Conservation (phyloP, 2,797 vertebrate genomes). For the Nyctibius grandis region DNA sequence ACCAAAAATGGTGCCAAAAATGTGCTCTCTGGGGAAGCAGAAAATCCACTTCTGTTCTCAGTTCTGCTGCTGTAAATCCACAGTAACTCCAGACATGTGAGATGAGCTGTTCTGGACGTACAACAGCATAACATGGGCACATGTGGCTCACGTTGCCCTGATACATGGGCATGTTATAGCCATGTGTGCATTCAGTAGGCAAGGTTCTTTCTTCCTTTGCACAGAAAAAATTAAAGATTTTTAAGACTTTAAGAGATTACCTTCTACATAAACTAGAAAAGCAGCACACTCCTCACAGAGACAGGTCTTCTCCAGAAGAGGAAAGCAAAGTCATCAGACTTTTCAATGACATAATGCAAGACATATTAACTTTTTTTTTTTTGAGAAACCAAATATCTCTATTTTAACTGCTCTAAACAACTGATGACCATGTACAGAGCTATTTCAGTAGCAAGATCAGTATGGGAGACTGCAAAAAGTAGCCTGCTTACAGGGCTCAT, state of each 20-base stretch:
- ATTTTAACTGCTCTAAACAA: neutral
- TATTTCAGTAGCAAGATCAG: neutral
- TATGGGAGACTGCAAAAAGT: neutral
- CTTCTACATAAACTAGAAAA: neutral
- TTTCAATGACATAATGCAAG: neutral
- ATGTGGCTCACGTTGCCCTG: neutral
- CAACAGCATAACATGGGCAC: neutral
- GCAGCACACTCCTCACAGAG: neutral
- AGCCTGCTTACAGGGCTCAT: neutral
- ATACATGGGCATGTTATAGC: fast-evolving
- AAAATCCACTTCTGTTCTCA: neutral
- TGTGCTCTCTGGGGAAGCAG: neutral
- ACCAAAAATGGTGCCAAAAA: neutral
- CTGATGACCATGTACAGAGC: neutral
- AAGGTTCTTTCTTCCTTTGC: neutral
- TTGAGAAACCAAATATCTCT: neutral
- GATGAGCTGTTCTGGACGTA: neutral
- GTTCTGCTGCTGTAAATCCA: neutral
- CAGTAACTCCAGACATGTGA: neutral
- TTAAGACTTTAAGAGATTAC: no score
- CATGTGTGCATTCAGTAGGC: neutral
- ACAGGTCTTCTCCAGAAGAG: neutral
- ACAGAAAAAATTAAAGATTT: no score
- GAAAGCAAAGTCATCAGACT: neutral
- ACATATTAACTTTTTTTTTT: neutral